These are phyloP conservation scores for Cheilinus undulatus DNA, from an alignment of 2,113 vertebrate species.

Conservation along the genomic window DNA sequence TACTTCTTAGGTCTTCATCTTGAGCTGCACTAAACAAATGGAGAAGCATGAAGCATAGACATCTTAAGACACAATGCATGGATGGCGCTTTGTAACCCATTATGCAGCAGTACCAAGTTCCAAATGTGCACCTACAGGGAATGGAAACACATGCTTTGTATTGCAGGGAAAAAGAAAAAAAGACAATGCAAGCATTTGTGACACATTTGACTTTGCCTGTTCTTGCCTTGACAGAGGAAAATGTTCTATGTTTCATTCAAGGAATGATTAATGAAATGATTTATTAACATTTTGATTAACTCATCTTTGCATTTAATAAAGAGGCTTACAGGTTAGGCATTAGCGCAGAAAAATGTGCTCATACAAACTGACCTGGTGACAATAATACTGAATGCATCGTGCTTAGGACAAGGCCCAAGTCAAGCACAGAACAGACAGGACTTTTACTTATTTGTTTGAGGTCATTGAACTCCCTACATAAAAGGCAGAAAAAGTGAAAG, in stretches of 20 bases:
- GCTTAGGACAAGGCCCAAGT: constrained; percentile 5
- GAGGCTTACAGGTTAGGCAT: background rate
- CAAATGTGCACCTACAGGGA: constrained; percentile 80
- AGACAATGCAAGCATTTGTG: constrained; percentile 52
- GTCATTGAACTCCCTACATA: no score
- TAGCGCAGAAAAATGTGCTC: constrained; percentile 11
- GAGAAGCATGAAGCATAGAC: constrained; percentile 84
- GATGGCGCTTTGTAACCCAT: constrained; percentile 82
- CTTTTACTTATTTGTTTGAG: background rate
- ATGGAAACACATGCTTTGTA: constrained; percentile 74
- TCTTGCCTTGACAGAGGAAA: constrained; percentile 42
- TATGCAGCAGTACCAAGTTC: constrained; percentile 74
- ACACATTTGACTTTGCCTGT: constrained; percentile 27
- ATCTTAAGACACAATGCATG: constrained; percentile 81
- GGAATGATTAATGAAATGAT: background rate
- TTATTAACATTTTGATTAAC: background rate
- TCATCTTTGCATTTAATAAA: background rate
- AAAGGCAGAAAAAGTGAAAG: no score
- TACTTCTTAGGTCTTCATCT: constrained; percentile 96
- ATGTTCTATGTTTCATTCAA: background rate
- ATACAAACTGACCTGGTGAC: constrained; percentile 17
- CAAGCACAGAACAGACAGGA: background rate
- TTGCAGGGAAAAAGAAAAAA: constrained; percentile 55
- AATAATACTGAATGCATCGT: constrained; percentile 2
- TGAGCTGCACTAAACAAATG: constrained; percentile 85